Conservation (phyloP, 2,113 vertebrate species). For the Sus scrofa region T2T-Sscrofa CM000820.6:15626501-15627000, state of each 20-base stretch:
- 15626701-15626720: constrained; percentile 63
- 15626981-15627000: not conserved
- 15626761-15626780: constrained; percentile 16
- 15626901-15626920: not conserved
- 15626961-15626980: not conserved
- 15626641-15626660: not conserved
- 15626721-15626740: constrained; percentile 23
- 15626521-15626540: constrained; percentile 83
- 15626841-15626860: not conserved
- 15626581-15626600: constrained; percentile 54
- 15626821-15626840: constrained; percentile 20
- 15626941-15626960: not conserved
- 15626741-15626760: constrained; percentile 51
- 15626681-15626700: constrained; percentile 18
- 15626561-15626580: constrained; percentile 75
- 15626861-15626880: not conserved
- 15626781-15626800: constrained; percentile 42
- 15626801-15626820: not conserved
- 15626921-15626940: not conserved
- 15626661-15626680: constrained; percentile 55
- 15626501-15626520: constrained; percentile 82
- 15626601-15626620: constrained; percentile 53
- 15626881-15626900: not conserved
- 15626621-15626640: not conserved
- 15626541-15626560: constrained; percentile 84